Conservation (phyloP, 1,140 invertebrate genomes). For the Gonioctena quinquepunctata region DNA sequence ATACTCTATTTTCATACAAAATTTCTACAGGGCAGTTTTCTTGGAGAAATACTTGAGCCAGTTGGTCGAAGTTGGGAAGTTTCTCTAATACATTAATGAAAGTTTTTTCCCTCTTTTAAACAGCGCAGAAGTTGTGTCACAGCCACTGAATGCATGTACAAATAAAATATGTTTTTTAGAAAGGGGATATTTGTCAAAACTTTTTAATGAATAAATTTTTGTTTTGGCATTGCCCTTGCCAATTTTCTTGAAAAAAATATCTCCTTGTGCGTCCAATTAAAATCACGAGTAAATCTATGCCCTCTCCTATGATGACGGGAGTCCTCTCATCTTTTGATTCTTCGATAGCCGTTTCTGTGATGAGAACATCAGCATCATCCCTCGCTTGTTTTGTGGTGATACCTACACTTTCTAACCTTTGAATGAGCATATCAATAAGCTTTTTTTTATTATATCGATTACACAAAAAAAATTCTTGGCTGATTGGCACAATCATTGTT, state of each 20-base stretch:
- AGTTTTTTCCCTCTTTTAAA: not conserved
- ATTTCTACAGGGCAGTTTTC: not conserved
- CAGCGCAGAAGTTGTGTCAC: too few species aligned
- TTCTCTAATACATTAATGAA: not conserved
- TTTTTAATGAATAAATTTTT: constrained; percentile 43
- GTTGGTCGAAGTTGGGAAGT: not conserved
- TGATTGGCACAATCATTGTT: constrained; percentile 46
- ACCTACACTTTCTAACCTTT: constrained; percentile 44
- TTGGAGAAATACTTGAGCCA: not conserved
- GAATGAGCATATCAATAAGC: constrained; percentile 42
- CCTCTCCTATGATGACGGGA: constrained; percentile 50
- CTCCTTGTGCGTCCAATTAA: constrained; percentile 47
- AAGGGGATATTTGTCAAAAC: not conserved
- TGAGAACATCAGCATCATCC: constrained; percentile 52
- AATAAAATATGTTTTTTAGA: not conserved
- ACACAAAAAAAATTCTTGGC: constrained; percentile 50
- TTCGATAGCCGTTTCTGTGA: constrained; percentile 49
- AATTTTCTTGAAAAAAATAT: constrained; percentile 24
- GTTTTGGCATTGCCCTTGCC: constrained; percentile 41
- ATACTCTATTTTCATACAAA: too few species aligned
- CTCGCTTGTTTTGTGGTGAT: constrained; percentile 45
- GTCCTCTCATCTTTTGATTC: constrained; percentile 45
- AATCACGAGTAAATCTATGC: constrained; percentile 53
- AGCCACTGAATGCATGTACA: not conserved
- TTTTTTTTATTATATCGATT: constrained; percentile 48